Conservation (phyloP, 1,140 invertebrate species). For the Liolophura sinensis region DNA sequence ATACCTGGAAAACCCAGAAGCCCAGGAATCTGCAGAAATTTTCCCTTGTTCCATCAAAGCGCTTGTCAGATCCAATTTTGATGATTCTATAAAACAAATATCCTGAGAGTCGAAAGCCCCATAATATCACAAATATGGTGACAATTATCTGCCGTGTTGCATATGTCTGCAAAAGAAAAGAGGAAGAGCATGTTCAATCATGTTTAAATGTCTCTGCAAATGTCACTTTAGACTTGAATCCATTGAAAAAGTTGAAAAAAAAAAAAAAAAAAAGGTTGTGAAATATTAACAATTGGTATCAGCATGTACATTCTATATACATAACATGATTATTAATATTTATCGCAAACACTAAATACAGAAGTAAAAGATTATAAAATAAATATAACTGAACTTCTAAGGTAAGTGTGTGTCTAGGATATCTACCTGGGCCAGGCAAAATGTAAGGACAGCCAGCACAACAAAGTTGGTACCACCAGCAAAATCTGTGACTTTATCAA, state of each 20-base stretch:
- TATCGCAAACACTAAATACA: no score
- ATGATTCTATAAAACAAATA: constrained; percentile 87
- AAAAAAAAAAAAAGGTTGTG: no score
- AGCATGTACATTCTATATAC: no score
- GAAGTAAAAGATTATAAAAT: neutral
- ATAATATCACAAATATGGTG: constrained; percentile 81
- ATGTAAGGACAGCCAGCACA: constrained; percentile 82
- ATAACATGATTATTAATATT: no score
- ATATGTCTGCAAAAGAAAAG: constrained; percentile 68
- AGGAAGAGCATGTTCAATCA: no score
- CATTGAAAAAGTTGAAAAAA: no score
- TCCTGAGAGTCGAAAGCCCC: constrained; percentile 80
- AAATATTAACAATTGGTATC: no score
- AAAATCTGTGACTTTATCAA: constrained; percentile 90
- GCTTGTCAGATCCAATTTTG: constrained; percentile 85
- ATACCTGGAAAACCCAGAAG: constrained; percentile 88
- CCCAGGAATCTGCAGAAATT: constrained; percentile 84
- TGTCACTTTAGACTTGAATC: no score
- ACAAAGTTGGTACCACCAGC: constrained; percentile 91
- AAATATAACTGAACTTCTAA: neutral
- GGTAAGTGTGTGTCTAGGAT: neutral
- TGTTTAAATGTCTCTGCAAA: no score
- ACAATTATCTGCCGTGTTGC: constrained; percentile 85
- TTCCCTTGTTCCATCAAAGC: constrained; percentile 85
- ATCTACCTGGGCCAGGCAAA: constrained; percentile 78